These are phyloP conservation scores for Philotrypesis tridentata DNA, from an alignment of 1,140 invertebrate species.

Conservation along the genomic window DNA sequence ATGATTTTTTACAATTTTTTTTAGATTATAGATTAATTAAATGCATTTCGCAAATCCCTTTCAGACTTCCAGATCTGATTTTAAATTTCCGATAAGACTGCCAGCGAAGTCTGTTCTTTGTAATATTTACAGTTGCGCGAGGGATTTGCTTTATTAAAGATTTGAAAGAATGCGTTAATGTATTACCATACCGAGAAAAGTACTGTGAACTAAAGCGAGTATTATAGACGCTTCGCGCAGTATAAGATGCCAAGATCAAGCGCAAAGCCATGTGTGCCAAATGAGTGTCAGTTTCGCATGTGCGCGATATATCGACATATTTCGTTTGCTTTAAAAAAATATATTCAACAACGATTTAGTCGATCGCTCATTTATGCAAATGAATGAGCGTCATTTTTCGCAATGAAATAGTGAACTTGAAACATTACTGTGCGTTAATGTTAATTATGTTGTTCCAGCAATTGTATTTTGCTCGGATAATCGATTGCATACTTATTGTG, in stretches of 20 bases:
- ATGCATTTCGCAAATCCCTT: not conserved
- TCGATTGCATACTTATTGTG: not conserved
- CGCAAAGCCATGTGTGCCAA: not conserved
- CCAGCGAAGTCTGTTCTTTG: not conserved
- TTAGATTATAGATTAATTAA: not conserved
- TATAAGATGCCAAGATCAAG: not conserved
- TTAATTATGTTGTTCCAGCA: not conserved
- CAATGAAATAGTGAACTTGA: not conserved
- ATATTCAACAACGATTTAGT: not conserved
- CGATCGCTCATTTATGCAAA: not conserved
- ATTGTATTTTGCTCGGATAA: no score
- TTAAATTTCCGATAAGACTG: not conserved
- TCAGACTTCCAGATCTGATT: not conserved
- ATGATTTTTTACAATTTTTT: no score
- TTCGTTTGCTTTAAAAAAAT: not conserved
- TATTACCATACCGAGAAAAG: not conserved
- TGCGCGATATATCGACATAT: not conserved
- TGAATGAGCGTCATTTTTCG: not conserved
- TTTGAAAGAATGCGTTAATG: not conserved
- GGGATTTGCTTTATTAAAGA: not conserved
- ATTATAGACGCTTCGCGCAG: not conserved
- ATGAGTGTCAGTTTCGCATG: not conserved
- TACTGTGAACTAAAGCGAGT: not conserved
- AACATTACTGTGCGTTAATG: not conserved
- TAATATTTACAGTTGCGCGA: not conserved